A percentile compares a stretch with the other conserved stretches of the same genome.
Conservation (phyloP, 2,113 vertebrate genomes). For the Mormoops blainvillei region DNA sequence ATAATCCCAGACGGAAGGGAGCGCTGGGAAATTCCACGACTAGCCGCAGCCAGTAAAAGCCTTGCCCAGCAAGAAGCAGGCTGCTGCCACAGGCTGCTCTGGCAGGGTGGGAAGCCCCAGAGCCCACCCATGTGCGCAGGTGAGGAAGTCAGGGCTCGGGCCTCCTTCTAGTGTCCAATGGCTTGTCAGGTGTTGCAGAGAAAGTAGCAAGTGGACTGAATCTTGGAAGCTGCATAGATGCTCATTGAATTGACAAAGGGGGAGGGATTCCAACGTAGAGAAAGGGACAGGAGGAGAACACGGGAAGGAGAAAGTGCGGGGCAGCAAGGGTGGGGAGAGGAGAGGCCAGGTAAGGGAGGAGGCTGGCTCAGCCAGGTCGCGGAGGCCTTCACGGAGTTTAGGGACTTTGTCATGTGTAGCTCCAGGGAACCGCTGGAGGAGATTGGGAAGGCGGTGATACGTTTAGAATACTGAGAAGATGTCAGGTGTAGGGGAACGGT, state of each 20-base stretch:
- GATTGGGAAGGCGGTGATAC: neutral
- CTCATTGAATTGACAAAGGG: neutral
- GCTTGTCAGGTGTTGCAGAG: neutral
- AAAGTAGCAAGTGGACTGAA: neutral
- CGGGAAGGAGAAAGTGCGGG: neutral
- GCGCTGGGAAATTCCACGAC: neutral
- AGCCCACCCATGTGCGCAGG: too few species aligned
- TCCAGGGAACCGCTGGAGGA: neutral
- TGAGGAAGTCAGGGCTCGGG: neutral
- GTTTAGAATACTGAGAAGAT: neutral
- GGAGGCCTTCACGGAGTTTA: neutral
- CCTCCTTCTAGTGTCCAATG: neutral
- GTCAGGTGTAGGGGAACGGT: neutral
- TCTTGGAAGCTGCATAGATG: neutral
- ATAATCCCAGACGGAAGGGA: neutral
- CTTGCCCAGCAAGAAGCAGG: neutral
- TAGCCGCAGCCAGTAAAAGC: neutral
- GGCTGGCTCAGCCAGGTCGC: neutral
- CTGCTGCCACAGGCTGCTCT: neutral
- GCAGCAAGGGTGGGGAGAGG: neutral
- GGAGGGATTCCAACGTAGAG: neutral
- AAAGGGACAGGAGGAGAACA: neutral
- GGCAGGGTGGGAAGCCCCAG: neutral
- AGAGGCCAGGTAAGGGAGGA: neutral
- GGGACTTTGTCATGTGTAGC: neutral